These are phyloP conservation scores for Equus przewalskii DNA, from an alignment of 2,113 vertebrate genomes.

Conservation along the genomic window DNA sequence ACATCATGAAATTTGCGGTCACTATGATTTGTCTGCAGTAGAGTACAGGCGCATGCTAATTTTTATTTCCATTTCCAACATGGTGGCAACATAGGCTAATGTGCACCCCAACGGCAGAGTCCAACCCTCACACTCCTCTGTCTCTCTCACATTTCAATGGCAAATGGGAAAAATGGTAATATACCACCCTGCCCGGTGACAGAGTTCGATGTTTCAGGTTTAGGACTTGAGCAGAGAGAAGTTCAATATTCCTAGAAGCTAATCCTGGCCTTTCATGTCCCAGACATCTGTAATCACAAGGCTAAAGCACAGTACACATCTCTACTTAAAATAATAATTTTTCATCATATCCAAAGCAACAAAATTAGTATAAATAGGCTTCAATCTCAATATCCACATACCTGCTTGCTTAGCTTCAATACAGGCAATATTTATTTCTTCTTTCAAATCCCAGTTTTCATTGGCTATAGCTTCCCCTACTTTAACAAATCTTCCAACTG, in stretches of 20 bases:
- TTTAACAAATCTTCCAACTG: slow-evolving; percentile 96
- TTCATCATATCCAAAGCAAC: not conserved
- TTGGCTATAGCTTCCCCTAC: slow-evolving; percentile 97
- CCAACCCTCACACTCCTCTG: not conserved
- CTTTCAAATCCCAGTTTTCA: slow-evolving; percentile 97
- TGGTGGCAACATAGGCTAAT: not conserved
- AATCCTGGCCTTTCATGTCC: not conserved
- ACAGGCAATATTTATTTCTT: slow-evolving; percentile 97
- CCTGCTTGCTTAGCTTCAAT: slow-evolving; percentile 96
- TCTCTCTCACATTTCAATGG: not conserved
- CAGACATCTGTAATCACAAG: not conserved
- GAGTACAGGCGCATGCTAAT: not conserved
- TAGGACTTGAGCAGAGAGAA: slow-evolving; percentile 15
- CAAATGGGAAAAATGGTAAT: not conserved
- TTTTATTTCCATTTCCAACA: not conserved
- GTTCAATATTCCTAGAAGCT: not conserved
- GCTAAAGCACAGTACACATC: not conserved
- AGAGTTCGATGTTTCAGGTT: not conserved
- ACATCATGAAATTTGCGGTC: not conserved
- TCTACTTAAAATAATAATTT: slow-evolving; percentile 14
- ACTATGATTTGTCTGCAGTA: not conserved
- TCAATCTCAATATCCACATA: slow-evolving; percentile 81
- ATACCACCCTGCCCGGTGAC: not conserved
- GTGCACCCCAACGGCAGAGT: not conserved
- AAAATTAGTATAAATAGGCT: not conserved